Base-by-base conservation (phyloP, 1,140 invertebrate genomes). In the Schlechtendalia chinensis region DNA sequence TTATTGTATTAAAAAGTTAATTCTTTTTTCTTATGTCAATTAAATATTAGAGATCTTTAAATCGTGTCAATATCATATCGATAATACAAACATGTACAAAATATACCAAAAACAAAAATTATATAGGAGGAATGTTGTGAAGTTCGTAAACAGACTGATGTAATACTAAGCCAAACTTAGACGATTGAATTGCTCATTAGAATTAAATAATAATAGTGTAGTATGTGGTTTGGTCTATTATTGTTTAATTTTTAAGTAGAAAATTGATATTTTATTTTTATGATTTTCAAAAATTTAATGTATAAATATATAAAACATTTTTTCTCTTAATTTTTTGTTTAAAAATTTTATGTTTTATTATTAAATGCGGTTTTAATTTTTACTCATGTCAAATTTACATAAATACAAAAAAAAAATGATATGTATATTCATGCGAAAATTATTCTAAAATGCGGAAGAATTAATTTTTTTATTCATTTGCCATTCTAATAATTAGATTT, bases 51-150 rank as follows among this genome's bases (percentile, higher is more conserved):
- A 39, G 32, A 39, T 39, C 8, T 39, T 39, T 39, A 39, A n/a
- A 39, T 39, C 8, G 32, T 8, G 32, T 39, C 32, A 39, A 39
- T 65, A 32, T 39, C n/a, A 12, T 47, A 47, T 47, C 8, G n/a
- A 58, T 50, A 24, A 17, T 47, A 50, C 8, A 45, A 45, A 24
- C 22, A 19, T 79, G 75, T 79, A 79, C 75, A 79, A 79, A 77
- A 61, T 47, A 79, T 61, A 79, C 75, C 75, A 75, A 75, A 79
- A 77, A 77, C 59, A 75, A 79, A 77, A 77, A 61, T 16, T 59
- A 47, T 47, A 47, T 39, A 39, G 56, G 14, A 50, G 22, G 17
- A 39, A 47, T 61, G 56, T 79, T 47, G 24, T 63, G 32, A 79
- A 79, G 50, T 63, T 10, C 10, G 47, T n/a, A 58, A 61, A 79